Percentiles rank a stretch among this genome's conserved stretches.
Conservation (phyloP, 1,140 invertebrate species). For the Apis cerana region DNA sequence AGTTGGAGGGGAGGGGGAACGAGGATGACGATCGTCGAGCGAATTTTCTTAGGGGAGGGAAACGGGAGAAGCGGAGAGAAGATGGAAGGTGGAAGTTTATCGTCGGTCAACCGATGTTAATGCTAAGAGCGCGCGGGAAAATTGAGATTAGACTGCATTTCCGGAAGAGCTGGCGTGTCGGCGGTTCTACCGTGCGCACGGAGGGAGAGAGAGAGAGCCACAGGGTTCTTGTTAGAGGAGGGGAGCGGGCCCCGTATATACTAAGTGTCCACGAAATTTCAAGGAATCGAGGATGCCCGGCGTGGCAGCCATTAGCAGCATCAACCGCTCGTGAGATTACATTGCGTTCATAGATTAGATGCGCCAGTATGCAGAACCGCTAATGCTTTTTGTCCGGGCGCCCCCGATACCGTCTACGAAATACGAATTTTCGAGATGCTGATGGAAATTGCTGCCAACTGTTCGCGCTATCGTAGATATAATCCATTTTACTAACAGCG, state of each 20-base stretch:
- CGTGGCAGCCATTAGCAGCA: slow-evolving; percentile 49
- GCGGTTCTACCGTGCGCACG: neutral
- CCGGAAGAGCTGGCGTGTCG: neutral
- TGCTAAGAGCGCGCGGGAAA: neutral
- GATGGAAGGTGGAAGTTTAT: slow-evolving; percentile 12
- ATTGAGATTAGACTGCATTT: slow-evolving; percentile 36
- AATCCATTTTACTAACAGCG: neutral
- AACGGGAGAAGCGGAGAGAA: neutral
- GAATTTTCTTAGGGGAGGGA: slow-evolving; percentile 2
- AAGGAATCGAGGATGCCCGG: slow-evolving; percentile 51
- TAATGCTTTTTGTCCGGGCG: slow-evolving; percentile 34
- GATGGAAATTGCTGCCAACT: slow-evolving; percentile 25
- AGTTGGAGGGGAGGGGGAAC: no score
- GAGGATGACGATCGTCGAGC: neutral
- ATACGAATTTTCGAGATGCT: slow-evolving; percentile 31
- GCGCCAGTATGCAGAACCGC: slow-evolving; percentile 10
- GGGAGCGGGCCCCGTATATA: neutral
- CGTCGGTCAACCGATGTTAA: slow-evolving; percentile 36
- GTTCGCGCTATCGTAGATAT: neutral
- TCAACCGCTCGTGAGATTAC: slow-evolving; percentile 56
- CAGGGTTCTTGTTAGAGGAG: slow-evolving; percentile 19
- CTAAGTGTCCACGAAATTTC: slow-evolving; percentile 51
- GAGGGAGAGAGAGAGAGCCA: no score
- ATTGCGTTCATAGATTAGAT: slow-evolving; percentile 35
- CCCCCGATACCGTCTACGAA: slow-evolving; percentile 11